phyloP scores from a whole-genome alignment of 2,113 vertebrate species.

The Poeciliopsis occidentalis region DNA sequence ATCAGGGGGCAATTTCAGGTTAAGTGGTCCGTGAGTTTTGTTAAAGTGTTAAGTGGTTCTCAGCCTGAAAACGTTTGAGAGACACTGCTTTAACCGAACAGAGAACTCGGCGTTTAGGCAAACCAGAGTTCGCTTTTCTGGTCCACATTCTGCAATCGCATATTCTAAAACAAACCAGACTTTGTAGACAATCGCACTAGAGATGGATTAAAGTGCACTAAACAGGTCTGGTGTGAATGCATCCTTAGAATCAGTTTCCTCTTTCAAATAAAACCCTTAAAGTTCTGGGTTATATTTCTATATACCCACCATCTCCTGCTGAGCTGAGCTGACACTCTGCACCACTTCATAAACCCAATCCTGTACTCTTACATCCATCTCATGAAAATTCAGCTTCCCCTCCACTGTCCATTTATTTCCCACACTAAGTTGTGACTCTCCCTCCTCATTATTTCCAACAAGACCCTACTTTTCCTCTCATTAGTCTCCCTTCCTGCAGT shows the following conservation, averaged over 20 bases:
- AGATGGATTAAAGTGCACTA: no score
- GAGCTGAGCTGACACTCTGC: not conserved
- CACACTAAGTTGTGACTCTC: constrained; percentile 20
- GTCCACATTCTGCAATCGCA: no score
- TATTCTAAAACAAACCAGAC: no score
- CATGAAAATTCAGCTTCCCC: constrained; percentile 17
- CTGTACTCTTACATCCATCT: not conserved
- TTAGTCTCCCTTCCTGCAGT: constrained; percentile 20
- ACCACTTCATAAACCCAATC: not conserved
- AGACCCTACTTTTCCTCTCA: constrained; percentile 6
- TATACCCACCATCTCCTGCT: not conserved
- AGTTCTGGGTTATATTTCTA: not conserved
- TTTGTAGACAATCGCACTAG: no score
- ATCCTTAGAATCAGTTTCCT: not conserved
- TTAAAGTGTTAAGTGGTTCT: no score
- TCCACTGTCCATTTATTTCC: constrained; percentile 24
- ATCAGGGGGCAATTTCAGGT: no score
- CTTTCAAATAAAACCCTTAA: not conserved
- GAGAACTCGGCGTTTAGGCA: no score
- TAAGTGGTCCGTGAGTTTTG: no score
- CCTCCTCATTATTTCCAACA: constrained; percentile 21
- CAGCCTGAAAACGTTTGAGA: no score
- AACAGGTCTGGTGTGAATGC: no score
- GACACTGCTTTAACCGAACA: no score
- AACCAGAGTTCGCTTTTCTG: no score